Evolutionary conservation across 35 echinoderm and acorn worm genomes (phyloP).

Genomic region (Amphiura filiformis): DNA sequence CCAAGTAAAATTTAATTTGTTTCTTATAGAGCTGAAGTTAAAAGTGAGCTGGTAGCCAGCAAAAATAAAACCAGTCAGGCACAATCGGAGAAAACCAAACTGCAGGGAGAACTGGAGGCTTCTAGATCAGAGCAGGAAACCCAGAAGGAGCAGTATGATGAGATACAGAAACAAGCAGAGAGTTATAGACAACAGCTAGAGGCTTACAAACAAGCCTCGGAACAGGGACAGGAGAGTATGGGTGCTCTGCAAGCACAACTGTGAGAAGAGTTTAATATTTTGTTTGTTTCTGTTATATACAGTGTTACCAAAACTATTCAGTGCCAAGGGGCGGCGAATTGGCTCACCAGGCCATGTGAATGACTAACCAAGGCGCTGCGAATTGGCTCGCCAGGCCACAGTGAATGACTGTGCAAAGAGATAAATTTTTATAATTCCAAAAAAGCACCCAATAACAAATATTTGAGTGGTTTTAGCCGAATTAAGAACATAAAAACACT

Average conservation of each 20-base stretch:
- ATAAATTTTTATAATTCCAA: no score
- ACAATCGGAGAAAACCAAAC: not conserved
- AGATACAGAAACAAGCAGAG: constrained; percentile 61
- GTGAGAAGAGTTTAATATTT: constrained; percentile 39
- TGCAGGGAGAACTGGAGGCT: constrained; percentile 45
- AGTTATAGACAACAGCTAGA: constrained; percentile 63
- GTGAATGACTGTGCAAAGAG: no score
- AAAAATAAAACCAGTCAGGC: constrained; percentile 12
- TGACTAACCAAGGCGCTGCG: no score
- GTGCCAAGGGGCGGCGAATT: no score
- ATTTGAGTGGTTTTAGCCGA: no score
- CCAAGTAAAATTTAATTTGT: not conserved
- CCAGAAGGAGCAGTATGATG: not conserved
- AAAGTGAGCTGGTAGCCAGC: not conserved
- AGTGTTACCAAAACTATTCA: no score
- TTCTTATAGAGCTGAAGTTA: not conserved
- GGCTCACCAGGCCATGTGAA: no score
- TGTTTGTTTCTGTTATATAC: no score
- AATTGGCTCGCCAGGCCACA: no score
- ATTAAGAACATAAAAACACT: no score
- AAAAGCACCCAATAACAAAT: no score
- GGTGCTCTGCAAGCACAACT: constrained; percentile 68
- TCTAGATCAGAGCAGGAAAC: not conserved
- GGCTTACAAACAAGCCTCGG: constrained; percentile 41
- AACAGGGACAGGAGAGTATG: constrained; percentile 59